Base-by-base conservation (phyloP, 1,140 invertebrate genomes). In the Panagrolaimus sp. region DNA sequence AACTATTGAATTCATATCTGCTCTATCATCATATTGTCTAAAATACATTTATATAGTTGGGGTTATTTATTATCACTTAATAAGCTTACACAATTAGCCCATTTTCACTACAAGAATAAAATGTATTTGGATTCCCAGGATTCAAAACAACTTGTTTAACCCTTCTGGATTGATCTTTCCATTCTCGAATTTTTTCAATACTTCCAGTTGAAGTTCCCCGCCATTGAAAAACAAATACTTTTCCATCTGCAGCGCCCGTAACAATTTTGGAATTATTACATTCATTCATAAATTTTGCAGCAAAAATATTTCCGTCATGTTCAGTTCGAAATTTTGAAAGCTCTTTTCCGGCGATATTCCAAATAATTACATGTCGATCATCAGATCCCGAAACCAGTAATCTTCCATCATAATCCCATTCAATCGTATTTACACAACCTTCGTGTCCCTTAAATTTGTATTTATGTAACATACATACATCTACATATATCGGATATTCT, bases 191-290 rank as follows among this genome's bases (percentile, higher is more conserved):
- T 10, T 12, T n/a, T 24, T 58, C 14, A 58, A 58, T 28, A 26
- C 21, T 28, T 8, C 52, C 52, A 28, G 10, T n/a, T 21, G 21
- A 21, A 12, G 52, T 58, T 21, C 28, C 28, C 1, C 52, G 52
- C 52, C 52, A 58, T 17, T 58, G 52, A 21, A n/a, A 12, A 12
- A 58, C 52, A 6, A 17, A 26, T 12, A 58, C 52, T 26, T 12
- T 17, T 21, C 52, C 52, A 17, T 58, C 52, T 21, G 52, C 52
- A 4, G 52, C 52, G 14, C 52, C 52, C 1, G 15, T 58, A 21
- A 26, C n/a, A 58, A 58, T 58, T 28, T 58, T 58, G 2, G 52
- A 58, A 58, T 58, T 28, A 58, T 58, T 58, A 28, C 52, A 58
- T 58, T 58, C 15, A 21, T 58, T 58, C 52, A 58, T 21, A 21